Base-by-base conservation (phyloP, 2,113 vertebrate genomes). In the Nesogale talazaci region DNA sequence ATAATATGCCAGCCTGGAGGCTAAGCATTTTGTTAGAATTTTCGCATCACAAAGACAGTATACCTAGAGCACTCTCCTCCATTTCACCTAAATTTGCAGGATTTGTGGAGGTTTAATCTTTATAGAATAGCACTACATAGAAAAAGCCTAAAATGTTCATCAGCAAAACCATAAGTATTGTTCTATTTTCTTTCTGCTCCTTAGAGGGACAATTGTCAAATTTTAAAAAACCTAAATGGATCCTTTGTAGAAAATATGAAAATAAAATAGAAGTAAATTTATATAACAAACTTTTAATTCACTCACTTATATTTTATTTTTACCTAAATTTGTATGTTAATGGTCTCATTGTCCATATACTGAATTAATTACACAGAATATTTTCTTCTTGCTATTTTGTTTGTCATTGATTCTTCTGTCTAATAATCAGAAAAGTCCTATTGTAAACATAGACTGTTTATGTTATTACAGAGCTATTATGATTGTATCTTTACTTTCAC, bases 401-500 rank as follows among this genome's bases (percentile, higher is more conserved):
- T 34, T 76, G 4, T 52, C 12, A 72, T n/a, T 38, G 23, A 27
- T 72, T 89, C 16, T 81, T 80, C 88, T 78, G 16, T 74, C 6
- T 22, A 59, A 15, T 34, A 78, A 69, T 57, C 4, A 93, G 57
- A 7, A 92, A 79, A 86, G 76, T 82, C 10, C 3, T 67, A 25
- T 42, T 74, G 1, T 29, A 56, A 25, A 31, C n/a, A 70, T 65
- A 61, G 85, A 80, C 9, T 27, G 23, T 19, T 57, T 91, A 3
- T 3, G 29, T 89, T 82, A 3, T 86, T 84, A 6, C 1, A 42
- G 15, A 67, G 6, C 75, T n/a, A 78, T 29, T 9, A 57, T 70
- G 61, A 80, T 92, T 80, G 36, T 56, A 67, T 52, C 15, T 77
- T 6, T 10, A 85, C 78, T 94, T 92, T 90, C 46, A 34, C 83